These are phyloP conservation scores for Oophaga pumilio DNA, from an alignment of 2,113 vertebrate genomes.

Conservation along the genomic window DNA sequence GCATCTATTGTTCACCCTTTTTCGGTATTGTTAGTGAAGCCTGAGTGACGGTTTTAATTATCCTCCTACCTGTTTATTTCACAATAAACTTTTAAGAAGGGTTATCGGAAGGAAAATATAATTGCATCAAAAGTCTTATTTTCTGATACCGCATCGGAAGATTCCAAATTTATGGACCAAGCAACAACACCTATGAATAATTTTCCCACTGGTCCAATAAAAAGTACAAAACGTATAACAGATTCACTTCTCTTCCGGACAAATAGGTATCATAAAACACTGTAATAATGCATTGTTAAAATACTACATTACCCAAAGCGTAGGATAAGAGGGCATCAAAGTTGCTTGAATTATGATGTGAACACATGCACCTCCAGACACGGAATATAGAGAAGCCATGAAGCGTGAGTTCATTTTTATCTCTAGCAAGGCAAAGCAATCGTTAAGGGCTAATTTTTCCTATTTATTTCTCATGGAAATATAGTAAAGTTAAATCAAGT, in stretches of 20 bases:
- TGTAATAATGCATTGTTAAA: slow-evolving; percentile 52
- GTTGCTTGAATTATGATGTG: slow-evolving; percentile 54
- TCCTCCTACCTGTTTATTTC: slow-evolving; percentile 49
- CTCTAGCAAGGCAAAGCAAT: slow-evolving; percentile 52
- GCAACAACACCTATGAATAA: slow-evolving; percentile 52
- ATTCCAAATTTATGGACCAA: slow-evolving; percentile 37
- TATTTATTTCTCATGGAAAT: slow-evolving; percentile 54
- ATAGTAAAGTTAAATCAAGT: slow-evolving; percentile 52
- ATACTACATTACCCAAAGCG: slow-evolving; percentile 55
- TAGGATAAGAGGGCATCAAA: slow-evolving; percentile 53
- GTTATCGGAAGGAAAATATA: slow-evolving; percentile 49
- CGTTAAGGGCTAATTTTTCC: slow-evolving; percentile 52
- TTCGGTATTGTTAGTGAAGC: slow-evolving; percentile 17
- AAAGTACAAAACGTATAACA: slow-evolving; percentile 46
- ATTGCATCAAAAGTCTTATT: slow-evolving; percentile 39
- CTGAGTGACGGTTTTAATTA: slow-evolving; percentile 50
- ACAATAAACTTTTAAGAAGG: slow-evolving; percentile 26
- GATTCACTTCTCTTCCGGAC: slow-evolving; percentile 46
- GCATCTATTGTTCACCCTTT: not conserved
- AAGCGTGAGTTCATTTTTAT: slow-evolving; percentile 55
- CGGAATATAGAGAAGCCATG: slow-evolving; percentile 44
- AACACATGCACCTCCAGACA: slow-evolving; percentile 45
- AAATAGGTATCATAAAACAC: slow-evolving; percentile 57
- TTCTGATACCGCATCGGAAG: slow-evolving; percentile 15
- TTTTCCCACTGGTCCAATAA: slow-evolving; percentile 46